Percentiles rank a stretch among this genome's conserved stretches.
Evolutionary conservation across 2,797 vertebrate species (phyloP).

Genomic region (Periophthalmus magnuspinnatus): DNA sequence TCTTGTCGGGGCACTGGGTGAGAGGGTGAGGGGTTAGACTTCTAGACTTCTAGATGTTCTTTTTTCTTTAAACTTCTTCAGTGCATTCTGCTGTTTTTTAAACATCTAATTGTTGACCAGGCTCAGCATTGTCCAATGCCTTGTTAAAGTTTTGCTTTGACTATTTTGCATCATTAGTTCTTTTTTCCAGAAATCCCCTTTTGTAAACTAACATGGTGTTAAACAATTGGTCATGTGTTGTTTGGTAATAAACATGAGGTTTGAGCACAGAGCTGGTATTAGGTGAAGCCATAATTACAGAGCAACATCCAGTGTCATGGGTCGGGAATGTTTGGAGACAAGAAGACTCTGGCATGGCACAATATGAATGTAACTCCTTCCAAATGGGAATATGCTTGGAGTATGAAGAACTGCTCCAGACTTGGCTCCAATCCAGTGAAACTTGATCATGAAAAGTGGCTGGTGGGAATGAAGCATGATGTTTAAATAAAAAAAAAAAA

Average conservation of each 20-base stretch:
- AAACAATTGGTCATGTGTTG: conserved; percentile 14
- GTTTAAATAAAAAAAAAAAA: conserved; percentile 42
- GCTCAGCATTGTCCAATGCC: conserved; percentile 21
- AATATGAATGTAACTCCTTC: conserved; percentile 47
- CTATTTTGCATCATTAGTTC: conserved; percentile 30
- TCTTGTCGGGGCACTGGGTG: background rate
- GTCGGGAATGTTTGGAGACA: conserved; percentile 61
- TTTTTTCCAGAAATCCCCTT: conserved; percentile 6
- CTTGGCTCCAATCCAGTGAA: conserved; percentile 38
- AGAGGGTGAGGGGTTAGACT: conserved; percentile 23
- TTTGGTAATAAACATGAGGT: conserved; percentile 23
- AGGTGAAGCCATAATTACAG: conserved; percentile 61
- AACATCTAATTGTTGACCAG: conserved; percentile 30
- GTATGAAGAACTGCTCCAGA: conserved; percentile 36
- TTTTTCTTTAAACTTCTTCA: conserved; percentile 26
- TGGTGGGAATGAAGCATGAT: conserved; percentile 36
- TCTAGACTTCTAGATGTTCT: conserved; percentile 24
- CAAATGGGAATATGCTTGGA: conserved; percentile 51
- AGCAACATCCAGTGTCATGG: conserved; percentile 54
- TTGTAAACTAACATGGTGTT: conserved; percentile 29
- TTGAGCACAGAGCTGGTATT: conserved; percentile 43
- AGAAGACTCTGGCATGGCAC: conserved; percentile 37
- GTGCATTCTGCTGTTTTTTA: conserved; percentile 45
- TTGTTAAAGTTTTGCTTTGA: conserved; percentile 17
- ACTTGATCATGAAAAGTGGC: conserved; percentile 8